Evolutionary conservation across 2,797 vertebrate genomes (phyloP), one percentile per base, ranked within the genome.

Genomic region (Coregonus ussuriensis): DNA sequence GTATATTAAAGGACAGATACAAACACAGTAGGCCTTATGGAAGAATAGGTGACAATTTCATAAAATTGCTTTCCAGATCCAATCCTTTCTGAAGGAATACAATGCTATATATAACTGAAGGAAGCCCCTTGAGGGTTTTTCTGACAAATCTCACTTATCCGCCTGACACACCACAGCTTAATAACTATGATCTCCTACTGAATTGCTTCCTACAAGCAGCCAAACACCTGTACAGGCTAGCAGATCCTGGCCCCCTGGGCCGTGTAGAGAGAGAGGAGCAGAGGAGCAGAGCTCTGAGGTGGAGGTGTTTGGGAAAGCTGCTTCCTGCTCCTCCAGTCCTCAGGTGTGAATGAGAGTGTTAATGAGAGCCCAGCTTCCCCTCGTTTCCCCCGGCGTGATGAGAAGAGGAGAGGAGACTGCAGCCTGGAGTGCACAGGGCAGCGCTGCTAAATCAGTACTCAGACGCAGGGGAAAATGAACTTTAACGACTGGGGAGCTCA

Each of bases 401-500:
- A 76, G 77, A 77, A 56, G 73, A 77, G 37, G 70, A 31, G n/a
- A 71, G 47, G 9, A 29, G 47, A 51, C 70, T 25, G 16, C 31
- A 78, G 80, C 74, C 77, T 78, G 4, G 62, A 85, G 83, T 83
- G 83, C 66, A 80, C 66, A 80, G 59, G 82, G 18, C 83, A 79
- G 84, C 88, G 41, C 41, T 47, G 85, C 84, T 85, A 84, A 86
- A 88, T 91, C 69, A 74, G 74, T 80, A 79, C 74, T 79, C 54
- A 72, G 77, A 71, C 70, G 70, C 77, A 25, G 80, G 87, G 85
- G 87, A 79, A 86, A 81, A 83, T 92, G 91, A 93, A 93, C 91
- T 88, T 89, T 91, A 92, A 93, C 85, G 87, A 91, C 81, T 74
- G 81, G 86, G 85, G 85, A 90, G 89, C 73, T 6, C 25, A 15